Percentiles rank a stretch among this genome's conserved stretches.
These are phyloP conservation scores for Ophion ventricosus DNA, from an alignment of 2,888 invertebrate genomes.

Conservation along the genomic window DNA sequence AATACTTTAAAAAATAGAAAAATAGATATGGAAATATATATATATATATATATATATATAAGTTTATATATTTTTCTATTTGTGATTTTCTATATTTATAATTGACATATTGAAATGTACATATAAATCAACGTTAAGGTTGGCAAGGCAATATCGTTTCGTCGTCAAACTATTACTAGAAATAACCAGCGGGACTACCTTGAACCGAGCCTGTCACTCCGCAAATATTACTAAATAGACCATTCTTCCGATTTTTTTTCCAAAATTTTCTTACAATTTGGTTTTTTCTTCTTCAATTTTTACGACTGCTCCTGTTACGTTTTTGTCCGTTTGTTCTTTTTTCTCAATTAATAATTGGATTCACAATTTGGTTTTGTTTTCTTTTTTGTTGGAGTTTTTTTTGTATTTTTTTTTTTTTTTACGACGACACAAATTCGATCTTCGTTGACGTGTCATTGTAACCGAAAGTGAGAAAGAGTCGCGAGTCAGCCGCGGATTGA, in stretches of 20 bases:
- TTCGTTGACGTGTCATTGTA: slow-evolving; percentile 2
- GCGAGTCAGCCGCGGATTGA: neutral
- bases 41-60: too few relatives aligned
- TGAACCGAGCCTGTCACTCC: slow-evolving; percentile 41
- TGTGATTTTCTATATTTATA: too few relatives aligned
- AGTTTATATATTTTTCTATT: too few relatives aligned
- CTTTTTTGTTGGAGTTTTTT: slow-evolving; percentile 35
- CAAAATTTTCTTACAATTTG: slow-evolving; percentile 35
- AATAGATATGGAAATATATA: too few relatives aligned
- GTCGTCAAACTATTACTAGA: neutral
- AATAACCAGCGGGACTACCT: slow-evolving; percentile 18
- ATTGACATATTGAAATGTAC: neutral
- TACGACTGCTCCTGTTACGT: slow-evolving; percentile 53
- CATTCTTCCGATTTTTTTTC: slow-evolving; percentile 33
- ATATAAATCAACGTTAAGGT: neutral
- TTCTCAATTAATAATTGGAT: slow-evolving; percentile 37
- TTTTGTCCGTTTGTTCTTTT: slow-evolving; percentile 42
- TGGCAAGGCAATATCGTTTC: neutral
- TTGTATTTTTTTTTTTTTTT: slow-evolving; percentile 44
- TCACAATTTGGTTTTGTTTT: slow-evolving; percentile 43
- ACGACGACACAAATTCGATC: slow-evolving; percentile 33
- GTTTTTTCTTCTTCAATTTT: slow-evolving; percentile 42
- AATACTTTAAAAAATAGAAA: too few relatives aligned
- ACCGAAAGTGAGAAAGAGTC: slow-evolving; percentile 6
- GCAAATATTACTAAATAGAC: slow-evolving; percentile 39